These are phyloP conservation scores for Lophochroa leadbeateri DNA, from an alignment of 2,113 vertebrate species.

Conservation along the genomic window DNA sequence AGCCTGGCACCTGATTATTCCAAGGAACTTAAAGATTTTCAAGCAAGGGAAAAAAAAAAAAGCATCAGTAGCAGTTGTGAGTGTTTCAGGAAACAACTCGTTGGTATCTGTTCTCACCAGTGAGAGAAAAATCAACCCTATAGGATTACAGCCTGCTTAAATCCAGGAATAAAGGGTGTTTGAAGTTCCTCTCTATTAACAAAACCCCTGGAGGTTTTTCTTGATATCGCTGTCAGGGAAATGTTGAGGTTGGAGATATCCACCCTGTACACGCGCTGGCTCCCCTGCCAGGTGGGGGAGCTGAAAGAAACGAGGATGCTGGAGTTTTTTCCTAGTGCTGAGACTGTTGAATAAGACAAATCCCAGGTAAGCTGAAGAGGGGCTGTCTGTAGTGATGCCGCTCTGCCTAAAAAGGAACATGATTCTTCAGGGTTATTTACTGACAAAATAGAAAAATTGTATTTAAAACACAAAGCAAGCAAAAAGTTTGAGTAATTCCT, in stretches of 20 bases:
- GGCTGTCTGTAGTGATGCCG: rapidly evolving
- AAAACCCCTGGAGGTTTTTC: conserved; percentile 35
- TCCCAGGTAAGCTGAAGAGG: not conserved
- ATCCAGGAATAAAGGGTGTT: not conserved
- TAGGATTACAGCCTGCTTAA: conserved; percentile 26
- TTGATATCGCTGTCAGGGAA: not conserved
- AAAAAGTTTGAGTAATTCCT: not conserved
- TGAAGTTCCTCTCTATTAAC: conserved; percentile 49
- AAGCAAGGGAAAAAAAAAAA: not conserved
- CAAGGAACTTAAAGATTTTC: not conserved
- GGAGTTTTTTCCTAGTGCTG: not conserved
- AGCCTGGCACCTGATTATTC: not conserved
- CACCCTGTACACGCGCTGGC: not conserved
- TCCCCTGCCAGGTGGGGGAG: not conserved
- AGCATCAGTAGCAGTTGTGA: not conserved
- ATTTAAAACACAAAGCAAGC: not conserved
- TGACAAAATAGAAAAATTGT: not conserved
- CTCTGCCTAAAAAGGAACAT: not conserved
- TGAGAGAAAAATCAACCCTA: not conserved
- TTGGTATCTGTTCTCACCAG: not conserved
- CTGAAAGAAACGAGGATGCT: not conserved
- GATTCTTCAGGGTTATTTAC: not conserved
- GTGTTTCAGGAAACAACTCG: not conserved
- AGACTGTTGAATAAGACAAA: not conserved
- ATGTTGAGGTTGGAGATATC: conserved; percentile 23